Conservation (phyloP, 2,797 vertebrate species). For the Eleutherodactylus coqui region DNA sequence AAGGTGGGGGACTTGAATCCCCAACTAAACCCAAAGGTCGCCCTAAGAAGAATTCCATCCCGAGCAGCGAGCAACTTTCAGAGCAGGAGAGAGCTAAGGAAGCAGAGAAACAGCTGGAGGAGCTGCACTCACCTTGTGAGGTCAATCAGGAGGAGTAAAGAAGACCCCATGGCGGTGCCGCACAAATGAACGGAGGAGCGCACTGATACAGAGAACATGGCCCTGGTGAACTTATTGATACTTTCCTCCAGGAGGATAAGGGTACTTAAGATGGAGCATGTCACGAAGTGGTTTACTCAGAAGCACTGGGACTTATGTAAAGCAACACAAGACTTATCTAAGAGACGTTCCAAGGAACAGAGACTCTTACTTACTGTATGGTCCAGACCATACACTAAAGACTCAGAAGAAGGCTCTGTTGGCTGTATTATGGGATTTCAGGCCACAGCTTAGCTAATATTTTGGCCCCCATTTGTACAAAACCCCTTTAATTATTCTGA, state of each 20-base stretch:
- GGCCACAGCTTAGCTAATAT: conserved; percentile 12
- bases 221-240: background rate
- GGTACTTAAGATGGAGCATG: background rate
- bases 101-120: conserved; percentile 80
- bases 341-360: background rate
- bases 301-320: conserved; percentile 22
- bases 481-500: conserved; percentile 63
- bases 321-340: conserved; percentile 6
- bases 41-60: conserved; percentile 98
- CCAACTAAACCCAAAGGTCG: conserved; percentile 97
- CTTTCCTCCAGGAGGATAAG: background rate
- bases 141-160: conserved; percentile 85
- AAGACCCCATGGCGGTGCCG: background rate
- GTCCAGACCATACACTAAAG: conserved; percentile 20
- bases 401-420: background rate
- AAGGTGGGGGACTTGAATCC: conserved; percentile 95
- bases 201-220: background rate
- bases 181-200: background rate
- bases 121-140: conserved; percentile 78
- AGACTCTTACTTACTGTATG: conserved; percentile 30
- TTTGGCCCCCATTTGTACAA: conserved; percentile 57
- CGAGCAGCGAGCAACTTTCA: conserved; percentile 91
- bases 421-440: conserved; percentile 7
- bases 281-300: conserved; percentile 8
- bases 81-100: conserved; percentile 89